Evolutionary conservation across 2,888 invertebrate species (phyloP).

Genomic region (Hymenopus coronatus): DNA sequence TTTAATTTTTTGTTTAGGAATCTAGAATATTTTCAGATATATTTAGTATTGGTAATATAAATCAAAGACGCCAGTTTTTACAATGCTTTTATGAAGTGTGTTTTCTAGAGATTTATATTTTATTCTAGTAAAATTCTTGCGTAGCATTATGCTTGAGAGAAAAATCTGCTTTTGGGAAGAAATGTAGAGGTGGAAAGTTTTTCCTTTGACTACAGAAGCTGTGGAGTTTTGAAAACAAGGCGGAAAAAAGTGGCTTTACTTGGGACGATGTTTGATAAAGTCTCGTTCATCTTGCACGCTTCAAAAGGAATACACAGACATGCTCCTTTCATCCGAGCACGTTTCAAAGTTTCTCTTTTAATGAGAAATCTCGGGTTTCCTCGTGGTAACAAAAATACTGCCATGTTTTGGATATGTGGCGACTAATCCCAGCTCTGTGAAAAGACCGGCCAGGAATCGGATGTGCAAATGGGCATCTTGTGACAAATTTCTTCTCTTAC

Average conservation of each 20-base stretch:
- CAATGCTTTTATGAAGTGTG: background rate
- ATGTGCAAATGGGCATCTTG: background rate
- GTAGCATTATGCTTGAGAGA: background rate
- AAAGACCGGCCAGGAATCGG: background rate
- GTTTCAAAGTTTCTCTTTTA: background rate
- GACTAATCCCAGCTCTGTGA: background rate
- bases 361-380: background rate
- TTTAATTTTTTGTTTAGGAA: too few species aligned
- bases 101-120: background rate
- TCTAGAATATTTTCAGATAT: background rate
- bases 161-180: background rate
- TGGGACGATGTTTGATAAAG: background rate
- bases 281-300: background rate
- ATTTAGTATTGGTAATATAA: background rate
- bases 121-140: background rate
- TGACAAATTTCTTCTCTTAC: background rate
- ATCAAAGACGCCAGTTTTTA: too few species aligned
- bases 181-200: background rate
- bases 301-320: background rate
- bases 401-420: background rate
- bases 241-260: background rate
- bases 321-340: background rate
- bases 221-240: background rate
- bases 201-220: background rate
- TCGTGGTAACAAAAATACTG: background rate